Evolutionary conservation across 1,140 invertebrate species (phyloP), one percentile per base, ranked within the genome.

Genomic region (Tetranychus urticae): DNA sequence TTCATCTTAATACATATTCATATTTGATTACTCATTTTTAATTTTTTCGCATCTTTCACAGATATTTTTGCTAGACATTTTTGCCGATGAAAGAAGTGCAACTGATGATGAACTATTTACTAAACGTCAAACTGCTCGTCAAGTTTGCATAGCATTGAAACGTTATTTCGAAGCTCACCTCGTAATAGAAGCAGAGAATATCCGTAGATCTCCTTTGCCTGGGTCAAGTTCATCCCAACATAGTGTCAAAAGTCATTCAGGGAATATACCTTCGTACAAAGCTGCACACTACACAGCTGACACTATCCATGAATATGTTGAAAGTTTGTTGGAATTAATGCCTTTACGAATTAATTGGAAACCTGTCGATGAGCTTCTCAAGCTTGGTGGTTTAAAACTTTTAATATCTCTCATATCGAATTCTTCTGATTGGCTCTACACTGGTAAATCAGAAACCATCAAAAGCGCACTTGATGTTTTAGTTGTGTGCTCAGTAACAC

Each of bases 111-210:
- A 89, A 70, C 83, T 89, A 63, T 88, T 85, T 70, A 84, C 88
- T 2, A 86, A 86, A n/a, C 72, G 88, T n/a, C 91, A 96, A 74
- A 86, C 88, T 56, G 87, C 92, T 1, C 74, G 89, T 12, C 89
- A 94, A 71, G 90, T 94, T 2, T 88, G 86, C 68, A 81, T 86
- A 6, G 86, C 90, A 2, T 75, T 94, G 1, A 86, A 90, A 69
- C 79, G 83, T 62, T 97, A 97, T 66, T 83, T 91, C 72, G 90
- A 96, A 71, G 84, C 86, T 2, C 92, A 97, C 73, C 73, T 94
- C 42, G 80, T 83, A 66, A 76, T 84, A 47, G 86, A 89, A 69
- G 83, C 84, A 12, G 86, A 89, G 63, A 81, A 84, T 63, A 75
- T 92, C 1, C 79, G 82, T 64, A 70, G 85, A 63, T 74, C 77